Evolutionary conservation across 1,140 invertebrate species (phyloP), one percentile per base, ranked within the genome.

Genomic region (Nilaparvata lugens): DNA sequence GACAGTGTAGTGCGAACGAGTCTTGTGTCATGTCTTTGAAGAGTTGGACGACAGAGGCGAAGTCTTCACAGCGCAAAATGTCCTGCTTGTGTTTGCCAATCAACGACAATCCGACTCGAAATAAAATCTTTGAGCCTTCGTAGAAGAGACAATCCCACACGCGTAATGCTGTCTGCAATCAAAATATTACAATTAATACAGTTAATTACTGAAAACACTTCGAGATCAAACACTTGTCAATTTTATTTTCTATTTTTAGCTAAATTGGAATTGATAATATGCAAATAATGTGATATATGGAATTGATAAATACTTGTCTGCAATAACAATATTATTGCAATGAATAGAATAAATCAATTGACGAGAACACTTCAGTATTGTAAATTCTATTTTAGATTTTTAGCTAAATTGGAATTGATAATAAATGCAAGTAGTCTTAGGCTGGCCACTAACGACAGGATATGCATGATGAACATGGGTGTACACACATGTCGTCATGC

Each of bases 131-230:
- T 40, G 86, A 88, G 19, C 95, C 94, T 76, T 97, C 94, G 65
- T 91, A 88, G 74, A 97, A 95, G 43, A 97, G 76, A 68, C 92
- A 95, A 73, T 98, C 95, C 94, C 94, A 95, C 71, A 96, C 88
- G 67, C 93, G 78, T 2, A 95, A 74, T 35, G 93, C 90, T 25
- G 93, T 95, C 81, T 87, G 70, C n/a, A 71, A 73, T 59, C 66
- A 62, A 6, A 51, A 6, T 52, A 60, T 54, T 21, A 28, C 59
- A 51, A 52, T 28, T 7, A 60, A 56, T 28, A 23, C n/a, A 16
- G 2, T 3, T 5, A n/a, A 53, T 13, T 24, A 21, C 48, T 21
- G 35, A 18, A 55, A 6, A 28, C 11, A 9, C 35, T 9, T 13
- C 24, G 35, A 11, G 7, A 40, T 9, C 13, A 28, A 28, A 24